phyloP scores from a whole-genome alignment of 2,113 vertebrate species.

The Lycocorax pyrrhopterus region DNA sequence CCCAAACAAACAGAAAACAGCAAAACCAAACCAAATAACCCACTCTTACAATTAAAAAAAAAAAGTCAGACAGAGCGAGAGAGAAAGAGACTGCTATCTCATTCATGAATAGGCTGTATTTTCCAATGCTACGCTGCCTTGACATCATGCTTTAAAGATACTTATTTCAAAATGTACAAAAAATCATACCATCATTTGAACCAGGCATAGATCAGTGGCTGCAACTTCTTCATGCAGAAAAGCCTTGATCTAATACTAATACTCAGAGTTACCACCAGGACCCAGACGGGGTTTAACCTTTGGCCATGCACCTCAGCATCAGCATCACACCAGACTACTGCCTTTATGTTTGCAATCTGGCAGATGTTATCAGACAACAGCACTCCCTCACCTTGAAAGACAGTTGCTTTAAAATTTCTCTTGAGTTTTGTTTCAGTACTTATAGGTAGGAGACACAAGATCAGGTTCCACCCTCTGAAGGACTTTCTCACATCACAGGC shows the following conservation, averaged over 20 bases:
- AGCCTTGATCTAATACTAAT: neutral
- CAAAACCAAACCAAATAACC: neutral
- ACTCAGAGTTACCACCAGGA: neutral
- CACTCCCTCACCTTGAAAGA: neutral
- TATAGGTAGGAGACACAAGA: neutral
- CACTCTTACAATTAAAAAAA: neutral
- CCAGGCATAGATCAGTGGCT: neutral
- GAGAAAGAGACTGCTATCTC: neutral
- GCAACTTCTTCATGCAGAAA: neutral
- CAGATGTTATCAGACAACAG: neutral
- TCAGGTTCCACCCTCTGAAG: neutral
- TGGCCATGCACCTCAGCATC: neutral
- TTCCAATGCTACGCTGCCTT: neutral
- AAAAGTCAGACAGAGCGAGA: neutral
- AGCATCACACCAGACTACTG: neutral
- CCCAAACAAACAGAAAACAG: neutral
- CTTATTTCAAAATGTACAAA: neutral
- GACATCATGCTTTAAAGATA: neutral
- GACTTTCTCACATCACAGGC: neutral
- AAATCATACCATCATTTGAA: neutral
- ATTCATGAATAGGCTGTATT: neutral
- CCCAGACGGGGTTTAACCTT: neutral
- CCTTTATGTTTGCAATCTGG: rapidly evolving
- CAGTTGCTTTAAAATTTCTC: neutral
- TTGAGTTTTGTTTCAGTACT: neutral